These are phyloP conservation scores for Ennomos fuscantarius DNA, from an alignment of 2,888 invertebrate species.

Conservation along the genomic window DNA sequence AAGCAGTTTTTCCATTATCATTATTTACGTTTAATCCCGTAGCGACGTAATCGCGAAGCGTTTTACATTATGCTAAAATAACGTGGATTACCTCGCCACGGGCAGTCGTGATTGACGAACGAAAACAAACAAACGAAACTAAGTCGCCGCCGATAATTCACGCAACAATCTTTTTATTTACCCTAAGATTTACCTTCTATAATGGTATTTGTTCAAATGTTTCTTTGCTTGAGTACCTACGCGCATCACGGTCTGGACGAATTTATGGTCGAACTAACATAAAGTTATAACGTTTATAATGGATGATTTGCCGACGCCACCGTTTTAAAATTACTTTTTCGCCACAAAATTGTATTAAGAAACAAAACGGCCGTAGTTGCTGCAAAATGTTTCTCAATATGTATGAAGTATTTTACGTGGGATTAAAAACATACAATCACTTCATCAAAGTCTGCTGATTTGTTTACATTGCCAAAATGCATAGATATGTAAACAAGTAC, in stretches of 20 bases:
- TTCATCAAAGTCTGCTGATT: constrained; percentile 29
- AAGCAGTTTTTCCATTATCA: constrained; percentile 21
- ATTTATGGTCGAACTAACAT: constrained; percentile 17
- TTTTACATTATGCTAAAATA: constrained; percentile 38
- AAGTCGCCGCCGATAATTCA: constrained; percentile 35
- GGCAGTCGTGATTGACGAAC: constrained; percentile 41
- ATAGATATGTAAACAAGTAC: constrained; percentile 29
- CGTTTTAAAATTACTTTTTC: no score
- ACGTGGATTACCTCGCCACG: constrained; percentile 41
- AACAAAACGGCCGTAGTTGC: no score
- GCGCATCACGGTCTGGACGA: constrained; percentile 15
- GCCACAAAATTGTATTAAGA: no score
- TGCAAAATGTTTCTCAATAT: no score
- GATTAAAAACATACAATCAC: constrained; percentile 21
- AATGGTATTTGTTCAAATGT: constrained; percentile 32
- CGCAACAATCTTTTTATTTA: constrained; percentile 41
- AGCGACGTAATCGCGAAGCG: constrained; percentile 25
- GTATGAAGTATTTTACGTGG: constrained; percentile 10
- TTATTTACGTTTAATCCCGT: constrained; percentile 11
- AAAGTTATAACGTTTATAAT: constrained; percentile 1
- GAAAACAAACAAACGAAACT: constrained; percentile 47
- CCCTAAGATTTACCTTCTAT: constrained; percentile 30
- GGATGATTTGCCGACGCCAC: background rate
- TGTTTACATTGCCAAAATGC: constrained; percentile 36
- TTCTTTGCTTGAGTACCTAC: constrained; percentile 26